Conservation (phyloP, 1,140 invertebrate genomes). For the Drosophila quadrilineata region DNA sequence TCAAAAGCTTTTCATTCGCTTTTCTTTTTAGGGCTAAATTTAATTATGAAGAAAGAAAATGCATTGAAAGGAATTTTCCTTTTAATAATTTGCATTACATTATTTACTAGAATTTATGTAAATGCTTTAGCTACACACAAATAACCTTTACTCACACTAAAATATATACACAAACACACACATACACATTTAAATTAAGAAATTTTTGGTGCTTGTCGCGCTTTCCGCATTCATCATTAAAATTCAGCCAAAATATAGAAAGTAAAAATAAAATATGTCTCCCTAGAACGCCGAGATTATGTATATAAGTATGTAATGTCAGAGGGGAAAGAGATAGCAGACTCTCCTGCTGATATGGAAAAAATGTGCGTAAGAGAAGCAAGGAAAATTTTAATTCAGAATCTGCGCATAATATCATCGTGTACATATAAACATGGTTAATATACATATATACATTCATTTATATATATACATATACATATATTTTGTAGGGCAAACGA, state of each 20-base stretch:
- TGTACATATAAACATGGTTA: not conserved
- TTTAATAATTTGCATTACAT: conserved; percentile 55
- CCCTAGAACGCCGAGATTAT: not conserved
- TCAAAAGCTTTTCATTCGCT: not conserved
- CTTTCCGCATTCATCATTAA: conserved; percentile 62
- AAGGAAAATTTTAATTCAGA: conserved; percentile 20
- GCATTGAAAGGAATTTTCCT: conserved; percentile 22
- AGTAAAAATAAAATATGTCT: conserved; percentile 35
- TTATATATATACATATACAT: conserved; percentile 7
- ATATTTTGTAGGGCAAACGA: conserved; percentile 12
- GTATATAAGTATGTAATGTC: not conserved
- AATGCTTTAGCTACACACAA: conserved; percentile 29
- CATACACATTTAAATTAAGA: conserved; percentile 24
- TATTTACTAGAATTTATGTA: conserved; percentile 59
- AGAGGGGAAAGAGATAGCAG: not conserved
- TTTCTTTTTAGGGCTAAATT: conserved; percentile 32
- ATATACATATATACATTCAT: conserved; percentile 5
- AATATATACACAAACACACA: not conserved
- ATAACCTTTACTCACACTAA: not conserved
- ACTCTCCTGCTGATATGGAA: too few species aligned
- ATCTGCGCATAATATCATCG: conserved; percentile 53
- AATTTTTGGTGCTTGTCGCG: conserved; percentile 37
- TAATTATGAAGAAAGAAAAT: conserved; percentile 35
- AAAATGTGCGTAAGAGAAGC: not conserved
- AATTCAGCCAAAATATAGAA: conserved; percentile 44